Evolutionary conservation across 2,797 vertebrate genomes (phyloP).

Genomic region (Chrosomus eos): DNA sequence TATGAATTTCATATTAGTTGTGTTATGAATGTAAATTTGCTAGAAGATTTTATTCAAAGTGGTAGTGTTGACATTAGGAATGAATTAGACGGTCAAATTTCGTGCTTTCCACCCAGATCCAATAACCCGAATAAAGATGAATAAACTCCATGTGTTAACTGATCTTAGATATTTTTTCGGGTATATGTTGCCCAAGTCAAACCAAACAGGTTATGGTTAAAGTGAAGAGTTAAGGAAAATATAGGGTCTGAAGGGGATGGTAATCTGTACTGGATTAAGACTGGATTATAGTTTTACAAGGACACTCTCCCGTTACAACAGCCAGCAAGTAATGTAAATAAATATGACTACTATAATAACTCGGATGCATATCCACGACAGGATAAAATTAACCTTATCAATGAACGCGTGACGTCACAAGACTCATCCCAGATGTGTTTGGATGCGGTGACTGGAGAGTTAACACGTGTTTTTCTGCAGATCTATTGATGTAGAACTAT

Average conservation of each 20-base stretch:
- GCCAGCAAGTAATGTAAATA: conserved; percentile 39
- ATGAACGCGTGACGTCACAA: conserved; percentile 5
- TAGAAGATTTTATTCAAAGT: not conserved
- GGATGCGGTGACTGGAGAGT: not conserved
- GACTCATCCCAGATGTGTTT: not conserved
- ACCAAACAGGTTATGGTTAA: conserved; percentile 1
- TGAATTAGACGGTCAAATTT: conserved; percentile 3
- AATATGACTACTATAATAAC: conserved; percentile 22
- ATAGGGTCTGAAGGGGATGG: conserved; percentile 61
- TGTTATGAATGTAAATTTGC: not conserved
- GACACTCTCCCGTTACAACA: conserved; percentile 59
- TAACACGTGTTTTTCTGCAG: not conserved
- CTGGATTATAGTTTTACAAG: conserved; percentile 74
- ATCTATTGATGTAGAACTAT: not conserved
- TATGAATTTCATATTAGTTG: not conserved
- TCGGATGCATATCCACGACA: not conserved
- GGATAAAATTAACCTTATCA: conserved; percentile 3
- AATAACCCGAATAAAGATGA: not conserved
- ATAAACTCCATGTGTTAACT: not conserved
- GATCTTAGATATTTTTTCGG: not conserved
- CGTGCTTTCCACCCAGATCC: not conserved
- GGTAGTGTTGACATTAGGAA: not conserved
- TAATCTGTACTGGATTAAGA: conserved; percentile 73
- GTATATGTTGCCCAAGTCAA: not conserved
- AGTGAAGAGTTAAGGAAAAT: conserved; percentile 15